Base-by-base conservation (phyloP, 2,797 vertebrate species). In the Acanthornis magna region DNA sequence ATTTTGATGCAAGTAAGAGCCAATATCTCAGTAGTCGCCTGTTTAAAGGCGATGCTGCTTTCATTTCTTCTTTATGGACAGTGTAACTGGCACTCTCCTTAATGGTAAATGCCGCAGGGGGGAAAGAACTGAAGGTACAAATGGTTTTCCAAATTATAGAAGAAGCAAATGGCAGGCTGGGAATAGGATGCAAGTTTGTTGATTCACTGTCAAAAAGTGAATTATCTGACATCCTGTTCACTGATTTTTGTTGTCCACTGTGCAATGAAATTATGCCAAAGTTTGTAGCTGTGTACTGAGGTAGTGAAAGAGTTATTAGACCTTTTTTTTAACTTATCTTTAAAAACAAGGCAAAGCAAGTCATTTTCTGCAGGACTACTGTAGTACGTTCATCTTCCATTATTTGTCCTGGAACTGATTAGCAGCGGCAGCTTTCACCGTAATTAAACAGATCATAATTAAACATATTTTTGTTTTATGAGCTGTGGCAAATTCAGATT, bases 371-470 rank as follows among this genome's bases (percentile, higher is more conserved):
- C 63, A 88, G 58, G 53, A 96, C 61, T 73, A 65, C 63, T 51
- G 9, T 57, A 61, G 26, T 74, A 77, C 18, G 3, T 88, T 85
- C 34, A 51, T 92, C 83, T 87, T 80, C 38, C 66, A 68, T 91
- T 94, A 94, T 93, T 90, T 85, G 60, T 85, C 82, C 74, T 93
- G 66, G 85, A 85, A 94, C 60, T 93, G 90, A 94, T 94, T 93
- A 95, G 66, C 51, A 88, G 77, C 0, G 0, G 67, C 82, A 94
- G 89, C 76, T 95, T 92, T 91, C 90, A 74, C 67, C 61, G 3
- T 95, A 85, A 95, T 93, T 88, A 90, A 79, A 45, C 58, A 92
- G 85, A 86, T 97, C 86, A 81, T 91, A 95, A 96, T 96, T 91
- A 94, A 95, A 91, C 77, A 50, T 77, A 82, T 90, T 95, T 94